These are phyloP conservation scores for Lepidochrysops patricia DNA, from an alignment of 2,888 invertebrate species.

Conservation along the genomic window DNA sequence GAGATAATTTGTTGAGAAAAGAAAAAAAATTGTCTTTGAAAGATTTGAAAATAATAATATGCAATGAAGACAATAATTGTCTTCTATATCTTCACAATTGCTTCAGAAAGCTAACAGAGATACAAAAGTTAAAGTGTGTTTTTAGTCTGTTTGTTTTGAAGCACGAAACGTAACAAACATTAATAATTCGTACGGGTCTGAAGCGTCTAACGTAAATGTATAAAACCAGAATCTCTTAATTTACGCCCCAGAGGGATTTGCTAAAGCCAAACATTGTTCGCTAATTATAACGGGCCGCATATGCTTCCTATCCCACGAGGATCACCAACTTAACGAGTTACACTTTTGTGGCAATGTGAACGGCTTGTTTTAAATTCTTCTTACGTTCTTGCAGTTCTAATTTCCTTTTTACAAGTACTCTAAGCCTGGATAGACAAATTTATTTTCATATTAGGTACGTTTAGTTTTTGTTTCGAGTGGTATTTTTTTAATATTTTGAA, in stretches of 20 bases:
- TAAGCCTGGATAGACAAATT: too few species aligned
- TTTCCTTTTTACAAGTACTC: not conserved
- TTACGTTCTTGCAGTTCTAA: not conserved
- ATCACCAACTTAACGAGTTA: conserved; percentile 55
- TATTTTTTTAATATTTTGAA: too few species aligned
- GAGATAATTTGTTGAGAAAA: too few species aligned
- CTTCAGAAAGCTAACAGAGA: not conserved
- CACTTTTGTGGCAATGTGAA: conserved; percentile 27
- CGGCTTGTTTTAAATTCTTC: not conserved
- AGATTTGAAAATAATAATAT: too few species aligned
- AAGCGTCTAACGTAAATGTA: conserved; percentile 56
- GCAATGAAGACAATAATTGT: too few species aligned
- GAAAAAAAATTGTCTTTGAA: too few species aligned
- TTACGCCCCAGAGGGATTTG: conserved; percentile 73
- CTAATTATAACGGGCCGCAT: conserved; percentile 72
- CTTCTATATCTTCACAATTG: not conserved
- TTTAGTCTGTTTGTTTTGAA: not conserved
- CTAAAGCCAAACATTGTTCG: conserved; percentile 73
- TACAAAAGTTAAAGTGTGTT: not conserved
- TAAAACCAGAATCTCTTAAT: conserved; percentile 72
- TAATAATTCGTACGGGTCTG: conserved; percentile 27
- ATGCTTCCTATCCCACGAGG: conserved; percentile 64
- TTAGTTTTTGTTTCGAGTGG: too few species aligned
- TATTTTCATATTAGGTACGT: too few species aligned
- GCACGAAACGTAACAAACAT: conserved; percentile 6